Evolutionary conservation across 2,888 invertebrate genomes (phyloP).

Genomic region (Aporophyla nigra): DNA sequence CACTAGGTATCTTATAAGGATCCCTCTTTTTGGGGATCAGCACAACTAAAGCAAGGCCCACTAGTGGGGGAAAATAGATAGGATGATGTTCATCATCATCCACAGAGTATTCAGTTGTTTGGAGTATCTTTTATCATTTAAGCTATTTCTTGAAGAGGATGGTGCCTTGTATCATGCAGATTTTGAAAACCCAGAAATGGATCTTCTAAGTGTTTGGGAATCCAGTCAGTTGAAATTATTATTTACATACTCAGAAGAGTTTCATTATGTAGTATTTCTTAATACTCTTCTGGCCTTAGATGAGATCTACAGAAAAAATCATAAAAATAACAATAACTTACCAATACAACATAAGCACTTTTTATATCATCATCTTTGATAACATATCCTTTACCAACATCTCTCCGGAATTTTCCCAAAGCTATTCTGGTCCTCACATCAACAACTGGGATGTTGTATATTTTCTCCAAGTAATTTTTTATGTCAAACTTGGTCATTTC

Average conservation of each 20-base stretch:
- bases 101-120: not conserved
- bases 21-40: no score
- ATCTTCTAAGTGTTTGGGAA: no score
- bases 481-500: conserved; percentile 98
- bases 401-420: conserved; percentile 92
- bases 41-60: not conserved
- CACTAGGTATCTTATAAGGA: no score
- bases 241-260: no score
- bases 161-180: no score
- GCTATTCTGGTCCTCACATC: conserved; percentile 94
- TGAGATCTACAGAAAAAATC: not conserved
- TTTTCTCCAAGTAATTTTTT: conserved; percentile 98
- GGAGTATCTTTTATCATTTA: not conserved
- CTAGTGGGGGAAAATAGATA: not conserved
- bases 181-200: not conserved
- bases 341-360: conserved; percentile 95
- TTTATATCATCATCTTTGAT: conserved; percentile 96
- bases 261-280: not conserved
- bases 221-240: no score
- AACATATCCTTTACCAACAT: conserved; percentile 92
- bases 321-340: conserved; percentile 83
- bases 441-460: conserved; percentile 96
- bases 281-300: not conserved
- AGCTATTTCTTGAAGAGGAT: not conserved
- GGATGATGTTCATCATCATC: not conserved